Evolutionary conservation across 2,113 vertebrate species (phyloP), one percentile per base, ranked within the genome.

Genomic region (Chascanopsetta lugubris): DNA sequence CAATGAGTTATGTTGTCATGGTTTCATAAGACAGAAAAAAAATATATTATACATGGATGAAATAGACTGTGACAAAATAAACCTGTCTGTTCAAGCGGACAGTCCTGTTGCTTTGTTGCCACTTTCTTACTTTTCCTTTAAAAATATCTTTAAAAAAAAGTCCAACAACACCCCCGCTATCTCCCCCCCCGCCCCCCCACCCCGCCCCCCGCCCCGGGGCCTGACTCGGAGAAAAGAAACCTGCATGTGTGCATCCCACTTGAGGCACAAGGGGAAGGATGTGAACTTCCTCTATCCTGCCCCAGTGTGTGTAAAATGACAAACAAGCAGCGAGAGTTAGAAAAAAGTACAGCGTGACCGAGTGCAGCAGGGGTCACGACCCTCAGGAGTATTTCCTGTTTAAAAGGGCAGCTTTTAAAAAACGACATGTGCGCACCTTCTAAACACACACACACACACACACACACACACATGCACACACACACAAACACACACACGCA

Each of bases 251-350:
- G 34, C 66, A 50, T 79, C 83, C 85, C 85, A 85, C 68, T 79
- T 65, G 75, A 87, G 70, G 75, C 40, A 66, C 86, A 83, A 88
- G 91, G 93, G n/a, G 93, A 95, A 94, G 94, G 93, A 94, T 92
- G 75, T 83, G 75, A 75, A 87, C 90, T 95, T 95, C 93, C 91
- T 89, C 87, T 87, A 87, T 89, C 89, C 87, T 71, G 72, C 42
- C 5, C 87, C 76, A n/a, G 8, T 43, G 32, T 68, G 61, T 61
- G 40, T 79, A 20, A 66, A 55, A 62, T 56, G 56, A 66, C 18
- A 51, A 53, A 69, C 38, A 34, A 65, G 8, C 10, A 57, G 27
- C 6, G 20, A 63, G 51, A 68, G 48, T 55, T 46, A 21, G 57
- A 61, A 76, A n/a, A 48, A 57, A 53, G 69, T 7, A 57, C 38